Evolutionary conservation across 37 sponge, comb jelly and placozoan species (phyloP), one percentile per base, ranked within the genome.

Genomic region (Ianthella basta): DNA sequence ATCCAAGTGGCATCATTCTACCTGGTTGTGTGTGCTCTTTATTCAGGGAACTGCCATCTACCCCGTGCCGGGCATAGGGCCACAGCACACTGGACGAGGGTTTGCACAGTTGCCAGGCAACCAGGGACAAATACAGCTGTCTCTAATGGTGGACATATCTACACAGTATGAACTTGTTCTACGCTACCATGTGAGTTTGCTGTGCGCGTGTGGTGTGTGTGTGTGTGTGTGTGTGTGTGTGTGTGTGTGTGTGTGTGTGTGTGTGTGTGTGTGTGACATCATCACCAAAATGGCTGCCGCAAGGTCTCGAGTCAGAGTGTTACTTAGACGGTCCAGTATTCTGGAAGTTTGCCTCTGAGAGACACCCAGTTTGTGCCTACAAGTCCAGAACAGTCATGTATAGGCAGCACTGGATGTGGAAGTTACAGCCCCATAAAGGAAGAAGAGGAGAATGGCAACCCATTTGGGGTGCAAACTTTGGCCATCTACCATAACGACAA

Each of bases 161-260:
- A 57, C 79, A 27, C 82, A 57, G 33, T 92, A 92, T 72, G 81
- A 84, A 53, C 24, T 92, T 39, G 82, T 89, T 24, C 37, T 92
- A 25, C 56, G 93, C 72, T 86, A 86, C 56, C 23, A 36, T 57
- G 89, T 92, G 35, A 56, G 67, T 32, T 74, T 23, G 23, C 79
- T 4, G 33, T 39, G 24, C 44, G 33, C 21, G 41, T 75, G 77
- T 19, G 24, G 25, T 25, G 40, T 25, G 24, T 25, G 0, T 0
- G 10, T 56, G 57, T 33, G 0, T 29, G 30, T 80, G 24, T 80
- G 50, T 30, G 0, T 56, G 19, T 39, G 24, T 39, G 33, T 35
- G 41, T 75, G 77, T 19, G 24, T 15, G 25, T 25, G 40, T 25
- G 24, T 25, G 0, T 0, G 10, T 56, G 57, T 33, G 0, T 29